Evolutionary conservation across 2,113 vertebrate species (phyloP).

Genomic region (Vanacampus margaritifer): DNA sequence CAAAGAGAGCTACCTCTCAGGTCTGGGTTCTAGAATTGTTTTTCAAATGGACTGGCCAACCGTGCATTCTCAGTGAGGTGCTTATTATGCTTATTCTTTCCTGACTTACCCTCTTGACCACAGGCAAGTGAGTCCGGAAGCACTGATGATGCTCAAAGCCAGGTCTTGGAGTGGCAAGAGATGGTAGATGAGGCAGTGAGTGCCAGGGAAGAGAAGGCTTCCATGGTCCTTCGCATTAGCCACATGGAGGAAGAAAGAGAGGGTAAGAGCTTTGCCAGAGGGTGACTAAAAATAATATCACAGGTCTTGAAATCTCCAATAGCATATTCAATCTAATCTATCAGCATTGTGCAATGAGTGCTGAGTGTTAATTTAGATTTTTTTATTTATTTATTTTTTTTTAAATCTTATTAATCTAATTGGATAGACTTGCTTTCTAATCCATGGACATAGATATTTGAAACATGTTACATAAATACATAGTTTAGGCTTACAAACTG

Average conservation of each 20-base stretch:
- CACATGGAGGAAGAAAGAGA: conserved; percentile 91
- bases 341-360: too few relatives aligned
- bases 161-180: conserved; percentile 88
- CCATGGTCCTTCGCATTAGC: conserved; percentile 78
- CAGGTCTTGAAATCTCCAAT: not conserved
- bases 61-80: too few relatives aligned
- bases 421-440: too few relatives aligned
- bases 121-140: conserved; percentile 87
- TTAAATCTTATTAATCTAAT: too few relatives aligned
- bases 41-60: not conserved
- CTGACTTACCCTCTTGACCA: not conserved
- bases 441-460: too few relatives aligned
- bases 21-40: conserved; percentile 40
- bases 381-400: too few relatives aligned
- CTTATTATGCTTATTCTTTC: not conserved
- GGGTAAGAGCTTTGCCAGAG: conserved; percentile 70
- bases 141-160: conserved; percentile 80
- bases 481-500: not conserved
- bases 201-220: conserved; percentile 76
- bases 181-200: conserved; percentile 75
- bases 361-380: too few relatives aligned
- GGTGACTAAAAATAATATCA: conserved; percentile 1
- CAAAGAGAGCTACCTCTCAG: conserved; percentile 87
- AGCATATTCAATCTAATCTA: too few relatives aligned
- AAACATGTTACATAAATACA: too few relatives aligned